Conservation (phyloP, 2,113 vertebrate species). For the Parus major region DNA sequence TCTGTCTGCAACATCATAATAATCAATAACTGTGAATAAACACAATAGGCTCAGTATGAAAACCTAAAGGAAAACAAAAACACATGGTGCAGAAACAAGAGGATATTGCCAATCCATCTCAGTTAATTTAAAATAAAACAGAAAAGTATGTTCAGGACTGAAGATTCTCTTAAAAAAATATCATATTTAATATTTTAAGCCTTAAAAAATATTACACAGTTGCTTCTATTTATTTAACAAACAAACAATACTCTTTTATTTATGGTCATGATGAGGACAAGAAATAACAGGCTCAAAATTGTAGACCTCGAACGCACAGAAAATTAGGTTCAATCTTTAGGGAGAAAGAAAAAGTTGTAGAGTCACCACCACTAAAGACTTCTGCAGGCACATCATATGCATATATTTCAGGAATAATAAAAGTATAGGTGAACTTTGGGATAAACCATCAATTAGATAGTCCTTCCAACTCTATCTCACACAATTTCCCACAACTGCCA, state of each 20-base stretch:
- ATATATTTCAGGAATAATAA: background rate
- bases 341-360: background rate
- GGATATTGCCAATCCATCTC: background rate
- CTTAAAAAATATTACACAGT: background rate
- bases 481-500: background rate
- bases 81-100: background rate
- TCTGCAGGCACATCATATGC: rapidly evolving
- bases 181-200: background rate
- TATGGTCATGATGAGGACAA: background rate
- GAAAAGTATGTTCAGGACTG: background rate
- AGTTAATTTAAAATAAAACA: background rate
- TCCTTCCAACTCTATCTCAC: background rate
- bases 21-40: background rate
- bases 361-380: background rate
- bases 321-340: background rate
- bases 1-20: background rate
- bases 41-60: background rate
- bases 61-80: background rate
- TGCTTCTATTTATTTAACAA: background rate
- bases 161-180: background rate
- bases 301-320: background rate
- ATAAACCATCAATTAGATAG: background rate
- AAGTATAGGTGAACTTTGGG: background rate
- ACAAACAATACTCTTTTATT: background rate
- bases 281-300: background rate